Evolutionary conservation across 2,888 invertebrate genomes (phyloP), one percentile per base, ranked within the genome.

Genomic region (Apamea monoglypha): DNA sequence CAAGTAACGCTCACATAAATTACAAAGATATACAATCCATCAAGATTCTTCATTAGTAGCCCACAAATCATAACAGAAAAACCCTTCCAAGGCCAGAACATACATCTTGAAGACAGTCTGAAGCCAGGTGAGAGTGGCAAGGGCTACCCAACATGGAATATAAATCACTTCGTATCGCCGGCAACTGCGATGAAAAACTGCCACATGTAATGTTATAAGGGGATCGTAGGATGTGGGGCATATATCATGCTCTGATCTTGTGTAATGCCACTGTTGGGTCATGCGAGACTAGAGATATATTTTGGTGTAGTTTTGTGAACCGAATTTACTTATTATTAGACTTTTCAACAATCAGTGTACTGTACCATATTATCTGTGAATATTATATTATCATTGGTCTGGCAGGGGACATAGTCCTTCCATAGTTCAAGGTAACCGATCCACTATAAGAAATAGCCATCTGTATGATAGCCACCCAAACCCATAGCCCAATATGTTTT

Each of bases 91-190:
- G 87, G 66, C 36, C 61, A 64, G n/a, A 59, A 61, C 83, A 87
- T 85, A 74, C 36, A 81, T 86, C 78, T 75, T 71, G 32, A 53
- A 76, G 78, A 84, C 80, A 78, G 59, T 18, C 64, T 68, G 66
- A 70, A 69, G 73, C 76, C 86, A 88, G 89, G 88, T 88, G 85
- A 79, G 85, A 85, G 76, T 81, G 78, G 86, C 80, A 81, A 78
- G 87, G 87, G 87, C 84, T 83, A 53, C 81, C 88, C 86, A 87
- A 87, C 86, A 80, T 80, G 78, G 50, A 59, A 73, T 40, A 90
- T 92, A 91, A 91, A 92, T 92, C 90, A 91, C 80, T 66, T 40
- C 70, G 64, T 84, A 88, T 88, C 82, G 74, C 83, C 80, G 82
- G 81, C 83, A 78, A 83, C 85, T 87, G 83, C 79, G 87, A 90